phyloP scores from a whole-genome alignment of 2,888 invertebrate species.

The Amaurobius ferox region DNA sequence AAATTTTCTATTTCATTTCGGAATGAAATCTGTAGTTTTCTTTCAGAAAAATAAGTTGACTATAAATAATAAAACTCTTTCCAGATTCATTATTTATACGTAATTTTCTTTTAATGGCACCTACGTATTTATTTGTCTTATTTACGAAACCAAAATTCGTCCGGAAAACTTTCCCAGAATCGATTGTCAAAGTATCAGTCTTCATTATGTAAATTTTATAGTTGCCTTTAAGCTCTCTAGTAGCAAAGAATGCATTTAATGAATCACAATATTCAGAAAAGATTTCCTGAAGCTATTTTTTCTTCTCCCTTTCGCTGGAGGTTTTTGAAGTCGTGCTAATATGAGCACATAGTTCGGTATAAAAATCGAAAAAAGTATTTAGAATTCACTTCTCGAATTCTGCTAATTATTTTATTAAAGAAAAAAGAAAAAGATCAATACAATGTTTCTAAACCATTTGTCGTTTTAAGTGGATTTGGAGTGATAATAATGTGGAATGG shows the following conservation, averaged over 20 bases:
- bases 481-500: too few relatives aligned
- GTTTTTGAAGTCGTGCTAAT: neutral
- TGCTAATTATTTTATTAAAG: too few relatives aligned
- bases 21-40: too few relatives aligned
- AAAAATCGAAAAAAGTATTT: slow-evolving; percentile 3
- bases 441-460: too few relatives aligned
- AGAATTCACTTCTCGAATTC: neutral
- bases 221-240: neutral
- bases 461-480: too few relatives aligned
- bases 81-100: neutral
- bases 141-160: neutral
- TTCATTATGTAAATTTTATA: slow-evolving; percentile 12
- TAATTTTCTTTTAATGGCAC: neutral
- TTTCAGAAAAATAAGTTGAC: too few relatives aligned
- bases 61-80: neutral
- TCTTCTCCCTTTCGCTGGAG: neutral
- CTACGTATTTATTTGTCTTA: neutral
- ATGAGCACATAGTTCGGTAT: neutral
- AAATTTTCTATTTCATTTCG: too few relatives aligned
- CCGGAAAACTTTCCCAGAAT: neutral
- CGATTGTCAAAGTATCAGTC: slow-evolving; percentile 12
- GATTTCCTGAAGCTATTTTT: slow-evolving; percentile 5
- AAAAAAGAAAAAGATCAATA: too few relatives aligned
- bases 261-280: slow-evolving; percentile 1
- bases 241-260: slow-evolving; percentile 7